Evolutionary conservation across 2,888 invertebrate genomes (phyloP).

Genomic region (Dyspetes luteomarginatus): DNA sequence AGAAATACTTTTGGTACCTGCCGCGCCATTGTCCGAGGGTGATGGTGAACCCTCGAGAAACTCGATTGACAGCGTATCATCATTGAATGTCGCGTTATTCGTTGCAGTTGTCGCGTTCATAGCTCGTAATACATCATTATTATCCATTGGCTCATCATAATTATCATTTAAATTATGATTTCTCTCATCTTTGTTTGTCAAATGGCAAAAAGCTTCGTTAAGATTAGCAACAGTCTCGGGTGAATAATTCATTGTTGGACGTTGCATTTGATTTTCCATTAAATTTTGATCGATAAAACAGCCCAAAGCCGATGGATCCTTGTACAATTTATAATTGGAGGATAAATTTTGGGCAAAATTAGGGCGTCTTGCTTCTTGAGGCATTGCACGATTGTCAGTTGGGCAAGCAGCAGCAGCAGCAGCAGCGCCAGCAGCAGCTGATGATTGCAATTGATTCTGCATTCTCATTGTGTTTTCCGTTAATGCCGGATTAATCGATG

Average conservation of each 20-base stretch:
- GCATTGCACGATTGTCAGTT: slow-evolving; percentile 76
- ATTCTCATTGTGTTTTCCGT: slow-evolving; percentile 73
- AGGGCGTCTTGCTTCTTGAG: slow-evolving; percentile 78
- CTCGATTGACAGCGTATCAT: slow-evolving; percentile 80
- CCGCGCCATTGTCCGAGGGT: slow-evolving; percentile 75
- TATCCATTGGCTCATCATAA: slow-evolving; percentile 69
- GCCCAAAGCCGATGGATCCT: slow-evolving; percentile 45
- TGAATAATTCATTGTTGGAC: slow-evolving; percentile 72
- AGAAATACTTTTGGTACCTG: slow-evolving; percentile 73
- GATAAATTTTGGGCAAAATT: slow-evolving; percentile 73
- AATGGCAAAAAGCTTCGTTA: slow-evolving; percentile 79
- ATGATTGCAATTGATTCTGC: slow-evolving; percentile 73
- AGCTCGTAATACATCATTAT: slow-evolving; percentile 69
- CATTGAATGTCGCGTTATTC: slow-evolving; percentile 82
- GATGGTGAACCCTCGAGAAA: slow-evolving; percentile 78
- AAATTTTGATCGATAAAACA: slow-evolving; percentile 46
- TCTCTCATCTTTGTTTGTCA: slow-evolving; percentile 69
- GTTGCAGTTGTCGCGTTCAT: slow-evolving; percentile 78
- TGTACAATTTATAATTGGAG: slow-evolving; percentile 70
- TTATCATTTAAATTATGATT: slow-evolving; percentile 78
- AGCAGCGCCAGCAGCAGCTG: no score
- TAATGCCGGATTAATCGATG: slow-evolving; percentile 65
- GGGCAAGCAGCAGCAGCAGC: slow-evolving; percentile 26
- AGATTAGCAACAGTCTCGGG: slow-evolving; percentile 79
- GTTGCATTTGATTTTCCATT: slow-evolving; percentile 25